These are phyloP conservation scores for Microctonus brassicae DNA, from an alignment of 2,888 invertebrate genomes.

Conservation along the genomic window DNA sequence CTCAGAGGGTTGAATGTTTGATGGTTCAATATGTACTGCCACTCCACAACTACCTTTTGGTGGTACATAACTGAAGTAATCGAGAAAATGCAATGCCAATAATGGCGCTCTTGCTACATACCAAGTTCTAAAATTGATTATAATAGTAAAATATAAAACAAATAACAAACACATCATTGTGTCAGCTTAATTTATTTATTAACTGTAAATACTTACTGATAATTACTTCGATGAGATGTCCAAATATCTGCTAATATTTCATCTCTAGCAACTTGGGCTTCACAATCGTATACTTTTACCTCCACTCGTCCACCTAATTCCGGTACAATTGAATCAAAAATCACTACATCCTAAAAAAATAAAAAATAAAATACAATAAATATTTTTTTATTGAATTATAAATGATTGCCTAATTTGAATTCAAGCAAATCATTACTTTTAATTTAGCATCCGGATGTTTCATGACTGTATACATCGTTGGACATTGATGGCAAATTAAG, in stretches of 20 bases:
- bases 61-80: conserved; percentile 64
- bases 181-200: not conserved
- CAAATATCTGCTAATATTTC: conserved; percentile 58
- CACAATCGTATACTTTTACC: conserved; percentile 62
- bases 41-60: conserved; percentile 64
- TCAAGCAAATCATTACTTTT: conserved; percentile 46
- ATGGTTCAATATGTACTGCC: conserved; percentile 58
- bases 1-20: conserved; percentile 55
- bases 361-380: not conserved
- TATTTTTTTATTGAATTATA: not conserved
- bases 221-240: conserved; percentile 62
- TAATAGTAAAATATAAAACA: not conserved
- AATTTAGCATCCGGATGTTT: conserved; percentile 49
- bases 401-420: not conserved
- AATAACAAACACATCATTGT: conserved; percentile 18
- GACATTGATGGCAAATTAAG: conserved; percentile 55
- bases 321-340: conserved; percentile 55
- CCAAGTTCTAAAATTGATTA: conserved; percentile 52
- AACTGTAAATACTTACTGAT: conserved; percentile 53
- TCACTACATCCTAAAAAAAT: conserved; percentile 48
- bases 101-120: conserved; percentile 58
- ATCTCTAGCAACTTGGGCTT: conserved; percentile 52
- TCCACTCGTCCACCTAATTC: conserved; percentile 61
- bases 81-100: conserved; percentile 60
- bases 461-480: conserved; percentile 54